Evolutionary conservation across 2,888 invertebrate genomes (phyloP).

Genomic region (Epinotia brunnichana): DNA sequence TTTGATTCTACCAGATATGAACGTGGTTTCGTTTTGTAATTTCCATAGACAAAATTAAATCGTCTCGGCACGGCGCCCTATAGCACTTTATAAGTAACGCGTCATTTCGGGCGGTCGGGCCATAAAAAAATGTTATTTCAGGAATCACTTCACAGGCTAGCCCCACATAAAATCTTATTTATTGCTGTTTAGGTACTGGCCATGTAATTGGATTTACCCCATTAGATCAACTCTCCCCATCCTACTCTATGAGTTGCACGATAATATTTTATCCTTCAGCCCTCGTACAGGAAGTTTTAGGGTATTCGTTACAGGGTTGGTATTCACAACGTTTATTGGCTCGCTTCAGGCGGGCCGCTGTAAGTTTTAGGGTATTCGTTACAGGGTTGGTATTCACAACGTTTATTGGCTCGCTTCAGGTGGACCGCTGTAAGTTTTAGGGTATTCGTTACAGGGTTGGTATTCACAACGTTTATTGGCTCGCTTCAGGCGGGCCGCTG

Average conservation of each 20-base stretch:
- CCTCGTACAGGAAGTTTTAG: conserved; percentile 10
- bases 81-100: conserved; percentile 6
- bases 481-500: no score
- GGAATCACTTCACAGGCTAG: conserved; percentile 37
- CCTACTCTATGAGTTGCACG: conserved; percentile 1
- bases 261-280: conserved; percentile 19
- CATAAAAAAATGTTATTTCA: conserved; percentile 35
- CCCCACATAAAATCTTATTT: conserved; percentile 39
- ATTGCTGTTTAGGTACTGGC: conserved; percentile 43
- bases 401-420: no score
- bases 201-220: conserved; percentile 48
- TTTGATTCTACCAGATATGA: background rate
- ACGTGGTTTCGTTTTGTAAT: conserved; percentile 45
- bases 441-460: no score
- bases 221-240: conserved; percentile 41
- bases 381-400: no score
- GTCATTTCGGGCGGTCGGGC: conserved; percentile 10
- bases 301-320: conserved; percentile 1
- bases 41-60: conserved; percentile 23
- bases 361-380: no score
- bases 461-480: no score
- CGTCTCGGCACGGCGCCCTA: background rate
- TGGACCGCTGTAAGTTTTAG: no score
- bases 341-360: no score
- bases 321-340: background rate